Evolutionary conservation across 2,113 vertebrate species (phyloP).

Genomic region (Antigone vipio): DNA sequence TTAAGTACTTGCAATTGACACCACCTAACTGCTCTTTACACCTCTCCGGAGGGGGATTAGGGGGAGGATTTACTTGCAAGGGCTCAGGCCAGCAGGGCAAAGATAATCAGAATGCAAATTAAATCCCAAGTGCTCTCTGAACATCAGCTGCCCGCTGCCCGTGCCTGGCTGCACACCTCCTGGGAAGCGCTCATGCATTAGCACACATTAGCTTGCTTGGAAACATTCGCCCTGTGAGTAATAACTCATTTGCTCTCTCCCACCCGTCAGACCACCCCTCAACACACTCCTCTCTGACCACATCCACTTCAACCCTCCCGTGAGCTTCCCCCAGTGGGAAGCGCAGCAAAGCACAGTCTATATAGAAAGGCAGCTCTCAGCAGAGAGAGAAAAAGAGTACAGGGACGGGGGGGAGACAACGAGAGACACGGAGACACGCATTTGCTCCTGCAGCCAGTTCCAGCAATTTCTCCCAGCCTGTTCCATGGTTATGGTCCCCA

Average conservation of each 20-base stretch:
- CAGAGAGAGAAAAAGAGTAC: neutral
- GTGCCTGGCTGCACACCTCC: conserved; percentile 21
- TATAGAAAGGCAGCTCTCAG: neutral
- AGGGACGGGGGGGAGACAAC: neutral
- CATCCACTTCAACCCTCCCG: neutral
- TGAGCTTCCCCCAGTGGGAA: neutral
- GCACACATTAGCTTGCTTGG: conserved; percentile 15
- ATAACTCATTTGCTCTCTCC: neutral
- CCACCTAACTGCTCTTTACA: conserved; percentile 45
- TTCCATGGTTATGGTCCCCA: neutral
- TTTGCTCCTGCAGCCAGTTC: neutral
- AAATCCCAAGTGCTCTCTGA: neutral
- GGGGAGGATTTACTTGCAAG: conserved; percentile 38
- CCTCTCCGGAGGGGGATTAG: conserved; percentile 43
- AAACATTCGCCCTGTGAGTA: neutral
- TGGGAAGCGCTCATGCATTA: conserved; percentile 25
- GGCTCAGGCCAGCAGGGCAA: conserved; percentile 54
- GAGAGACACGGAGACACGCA: accelerated
- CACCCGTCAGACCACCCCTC: neutral
- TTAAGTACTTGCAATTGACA: conserved; percentile 7
- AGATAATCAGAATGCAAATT: conserved; percentile 59
- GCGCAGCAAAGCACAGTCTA: neutral
- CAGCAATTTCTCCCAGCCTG: neutral
- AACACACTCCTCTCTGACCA: neutral
- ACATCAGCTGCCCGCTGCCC: conserved; percentile 23